These are phyloP conservation scores for Eubasilissa splendida DNA, from an alignment of 2,888 invertebrate species.

Conservation along the genomic window DNA sequence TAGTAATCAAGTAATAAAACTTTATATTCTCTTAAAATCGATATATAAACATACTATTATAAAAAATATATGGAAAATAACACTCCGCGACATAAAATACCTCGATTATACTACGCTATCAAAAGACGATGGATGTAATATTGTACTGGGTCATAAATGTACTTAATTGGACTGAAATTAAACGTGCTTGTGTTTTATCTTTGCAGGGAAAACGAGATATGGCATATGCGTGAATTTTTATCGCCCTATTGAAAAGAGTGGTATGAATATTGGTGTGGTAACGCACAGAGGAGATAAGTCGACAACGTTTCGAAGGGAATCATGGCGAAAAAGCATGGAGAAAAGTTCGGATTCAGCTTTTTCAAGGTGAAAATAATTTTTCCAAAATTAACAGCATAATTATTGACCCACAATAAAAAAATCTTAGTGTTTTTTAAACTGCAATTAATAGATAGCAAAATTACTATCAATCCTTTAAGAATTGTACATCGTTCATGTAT, in stretches of 20 bases:
- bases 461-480: no score
- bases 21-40: no score
- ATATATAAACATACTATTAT: no score
- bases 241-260: constrained; percentile 87
- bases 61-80: no score
- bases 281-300: constrained; percentile 67
- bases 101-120: no score
- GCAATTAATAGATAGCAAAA: no score
- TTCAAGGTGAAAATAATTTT: constrained; percentile 79
- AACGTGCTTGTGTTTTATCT: constrained; percentile 6
- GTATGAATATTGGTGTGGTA: constrained; percentile 65
- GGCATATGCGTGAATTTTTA: constrained; percentile 99
- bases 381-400: no score
- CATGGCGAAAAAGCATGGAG: constrained; percentile 94
- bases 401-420: no score
- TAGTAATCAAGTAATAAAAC: no score
- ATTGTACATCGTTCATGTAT: no score
- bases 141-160: background rate
- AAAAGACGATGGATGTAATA: background rate
- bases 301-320: constrained; percentile 83
- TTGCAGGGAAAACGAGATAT: constrained; percentile 86
- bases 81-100: no score
- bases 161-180: background rate
- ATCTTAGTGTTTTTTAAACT: background rate
- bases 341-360: constrained; percentile 94